phyloP scores from a whole-genome alignment of 2,797 vertebrate species.

The Lophius americanus region DNA sequence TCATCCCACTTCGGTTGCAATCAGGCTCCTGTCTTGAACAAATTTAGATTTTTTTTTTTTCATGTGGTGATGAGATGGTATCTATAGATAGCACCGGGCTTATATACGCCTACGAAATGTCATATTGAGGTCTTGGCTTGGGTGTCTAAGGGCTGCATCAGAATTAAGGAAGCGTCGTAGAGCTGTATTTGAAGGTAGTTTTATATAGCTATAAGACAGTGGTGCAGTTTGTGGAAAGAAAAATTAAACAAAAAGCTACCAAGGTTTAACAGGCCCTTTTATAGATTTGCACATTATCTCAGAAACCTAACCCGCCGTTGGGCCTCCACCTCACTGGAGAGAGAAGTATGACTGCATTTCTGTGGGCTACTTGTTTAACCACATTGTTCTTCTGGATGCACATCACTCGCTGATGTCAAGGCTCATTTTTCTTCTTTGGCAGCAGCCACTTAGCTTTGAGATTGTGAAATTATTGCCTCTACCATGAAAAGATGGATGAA shows the following conservation, averaged over 20 bases:
- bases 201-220: not conserved
- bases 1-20: no score
- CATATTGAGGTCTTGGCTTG: no score
- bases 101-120: no score
- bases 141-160: not conserved
- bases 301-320: slow-evolving; percentile 8
- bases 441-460: slow-evolving; percentile 23
- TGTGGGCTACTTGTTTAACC: slow-evolving; percentile 20
- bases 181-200: not conserved
- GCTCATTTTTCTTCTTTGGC: slow-evolving; percentile 26
- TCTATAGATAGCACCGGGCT: no score
- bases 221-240: not conserved
- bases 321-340: slow-evolving; percentile 5
- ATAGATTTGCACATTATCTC: slow-evolving; percentile 16
- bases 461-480: slow-evolving; percentile 18
- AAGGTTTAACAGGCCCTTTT: no score
- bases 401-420: slow-evolving; percentile 27
- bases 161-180: not conserved
- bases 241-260: not conserved
- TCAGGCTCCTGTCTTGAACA: not conserved
- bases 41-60: not conserved
- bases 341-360: slow-evolving; percentile 20
- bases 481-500: slow-evolving; percentile 10
- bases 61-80: not conserved
- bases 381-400: slow-evolving; percentile 23